Evolutionary conservation across 2,888 invertebrate species (phyloP), one percentile per base, ranked within the genome.

Genomic region (Taphrorychus bicolor): DNA sequence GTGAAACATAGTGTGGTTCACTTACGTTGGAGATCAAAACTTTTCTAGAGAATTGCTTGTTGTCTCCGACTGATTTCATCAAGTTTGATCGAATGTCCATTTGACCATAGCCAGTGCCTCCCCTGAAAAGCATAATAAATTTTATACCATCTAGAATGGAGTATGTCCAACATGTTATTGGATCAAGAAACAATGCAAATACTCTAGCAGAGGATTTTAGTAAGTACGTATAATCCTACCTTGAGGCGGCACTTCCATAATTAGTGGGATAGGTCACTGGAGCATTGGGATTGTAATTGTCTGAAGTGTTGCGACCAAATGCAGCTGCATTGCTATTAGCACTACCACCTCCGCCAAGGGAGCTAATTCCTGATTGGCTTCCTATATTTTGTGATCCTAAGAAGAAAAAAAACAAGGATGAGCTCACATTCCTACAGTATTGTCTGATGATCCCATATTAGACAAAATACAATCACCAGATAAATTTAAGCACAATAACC

Each of bases 11-110:
- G n/a, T n/a, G n/a, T 1, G 19, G 18, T 23, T 9, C 71, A 79
- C 81, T 81, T 78, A 81, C 81, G 71, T 81, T 81, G 18, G 76
- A 74, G 59, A 81, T 76, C 22, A 81, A 69, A 56, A 81, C 76
- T 70, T 81, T 80, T 63, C 77, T 76, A 5, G 78, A 78, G 65
- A 70, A 75, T 24, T 64, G 18, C 22, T 71, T 69, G 45, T 32
- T 63, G 7, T 65, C 61, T 19, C 11, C 14, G 11, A 22, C 62
- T 24, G 54, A 54, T 21, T 61, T 57, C 60, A 60, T 40, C 65
- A 69, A 57, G 21, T 51, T 65, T 40, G 7, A 57, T 45, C 56
- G 42, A 14, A 61, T 52, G 9, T 65, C 69, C 65, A 65, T 58
- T 48, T 69, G 69, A 9, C 64, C 58, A 21, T 58, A 65, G 23